Percentiles rank a stretch among this genome's conserved stretches.
Evolutionary conservation across 2,113 vertebrate genomes (phyloP).

Genomic region (Ginglymostoma cirratum): DNA sequence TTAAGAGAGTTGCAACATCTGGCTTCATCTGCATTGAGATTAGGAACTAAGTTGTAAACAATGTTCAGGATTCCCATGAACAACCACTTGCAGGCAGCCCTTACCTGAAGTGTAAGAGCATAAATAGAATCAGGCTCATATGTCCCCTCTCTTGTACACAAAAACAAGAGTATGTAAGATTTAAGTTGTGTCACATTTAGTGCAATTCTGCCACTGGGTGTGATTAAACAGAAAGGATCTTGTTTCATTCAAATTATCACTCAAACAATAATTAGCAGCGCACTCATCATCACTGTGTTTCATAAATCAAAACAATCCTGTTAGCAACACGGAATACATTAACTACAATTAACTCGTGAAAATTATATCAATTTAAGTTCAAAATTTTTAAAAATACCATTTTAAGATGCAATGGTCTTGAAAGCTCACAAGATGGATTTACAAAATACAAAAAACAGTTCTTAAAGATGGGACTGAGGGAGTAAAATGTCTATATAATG

Average conservation of each 20-base stretch:
- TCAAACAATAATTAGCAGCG: not conserved
- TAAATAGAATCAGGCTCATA: not conserved
- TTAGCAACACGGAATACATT: not conserved
- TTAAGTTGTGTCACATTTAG: not conserved
- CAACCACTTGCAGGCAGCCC: not conserved
- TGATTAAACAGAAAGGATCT: not conserved
- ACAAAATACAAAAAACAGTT: not conserved
- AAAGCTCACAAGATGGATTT: not conserved
- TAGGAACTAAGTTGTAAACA: not conserved
- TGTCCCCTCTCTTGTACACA: not conserved
- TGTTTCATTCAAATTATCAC: not conserved
- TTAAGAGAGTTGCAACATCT: not conserved
- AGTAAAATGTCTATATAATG: not conserved
- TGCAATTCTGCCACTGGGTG: not conserved
- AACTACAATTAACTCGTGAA: not conserved
- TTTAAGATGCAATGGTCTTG: not conserved
- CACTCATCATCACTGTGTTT: not conserved
- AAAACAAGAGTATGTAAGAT: not conserved
- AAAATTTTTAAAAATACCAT: not conserved
- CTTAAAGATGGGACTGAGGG: not conserved
- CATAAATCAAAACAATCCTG: not conserved
- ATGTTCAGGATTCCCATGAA: not conserved
- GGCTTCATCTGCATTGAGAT: not conserved
- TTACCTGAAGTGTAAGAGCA: not conserved
- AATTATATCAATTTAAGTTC: not conserved